These are phyloP conservation scores for Myripristis murdjan DNA, from an alignment of 2,797 vertebrate genomes.

Conservation along the genomic window DNA sequence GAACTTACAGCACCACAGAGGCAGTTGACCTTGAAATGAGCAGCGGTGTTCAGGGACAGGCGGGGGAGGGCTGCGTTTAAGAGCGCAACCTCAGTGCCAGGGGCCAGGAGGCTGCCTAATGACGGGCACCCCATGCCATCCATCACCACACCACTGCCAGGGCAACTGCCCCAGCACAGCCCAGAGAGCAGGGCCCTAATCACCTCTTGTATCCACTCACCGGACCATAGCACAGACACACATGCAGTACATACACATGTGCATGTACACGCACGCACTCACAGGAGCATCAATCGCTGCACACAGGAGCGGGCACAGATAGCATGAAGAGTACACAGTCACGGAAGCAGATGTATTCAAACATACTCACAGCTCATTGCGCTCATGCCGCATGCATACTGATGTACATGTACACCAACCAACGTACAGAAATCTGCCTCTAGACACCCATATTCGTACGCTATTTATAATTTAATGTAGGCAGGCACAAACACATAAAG, in stretches of 20 bases:
- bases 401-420: conserved; percentile 64
- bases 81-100: conserved; percentile 84
- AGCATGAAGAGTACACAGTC: conserved; percentile 68
- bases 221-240: conserved; percentile 29
- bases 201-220: conserved; percentile 65
- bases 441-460: conserved; percentile 74
- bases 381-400: conserved; percentile 72
- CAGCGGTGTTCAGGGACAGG: conserved; percentile 82
- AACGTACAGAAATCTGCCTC: conserved; percentile 77
- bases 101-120: conserved; percentile 88
- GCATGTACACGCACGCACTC: conserved; percentile 32
- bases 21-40: conserved; percentile 89
- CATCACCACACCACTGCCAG: conserved; percentile 85
- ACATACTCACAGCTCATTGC: conserved; percentile 75
- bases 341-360: conserved; percentile 67
- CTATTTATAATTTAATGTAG: conserved; percentile 79
- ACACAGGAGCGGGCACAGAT: conserved; percentile 41
- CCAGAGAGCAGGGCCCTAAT: conserved; percentile 74
- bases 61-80: conserved; percentile 83
- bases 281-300: conserved; percentile 12
- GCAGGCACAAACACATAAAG: conserved; percentile 66
- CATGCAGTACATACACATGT: conserved; percentile 7
- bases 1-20: conserved; percentile 78
- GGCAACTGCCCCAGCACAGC: conserved; percentile 75
- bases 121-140: conserved; percentile 85